A percentile compares a stretch with the other conserved stretches of the same genome.
These are phyloP conservation scores for Halcyon leucocephala DNA, from an alignment of 2,797 vertebrate species.

Conservation along the genomic window DNA sequence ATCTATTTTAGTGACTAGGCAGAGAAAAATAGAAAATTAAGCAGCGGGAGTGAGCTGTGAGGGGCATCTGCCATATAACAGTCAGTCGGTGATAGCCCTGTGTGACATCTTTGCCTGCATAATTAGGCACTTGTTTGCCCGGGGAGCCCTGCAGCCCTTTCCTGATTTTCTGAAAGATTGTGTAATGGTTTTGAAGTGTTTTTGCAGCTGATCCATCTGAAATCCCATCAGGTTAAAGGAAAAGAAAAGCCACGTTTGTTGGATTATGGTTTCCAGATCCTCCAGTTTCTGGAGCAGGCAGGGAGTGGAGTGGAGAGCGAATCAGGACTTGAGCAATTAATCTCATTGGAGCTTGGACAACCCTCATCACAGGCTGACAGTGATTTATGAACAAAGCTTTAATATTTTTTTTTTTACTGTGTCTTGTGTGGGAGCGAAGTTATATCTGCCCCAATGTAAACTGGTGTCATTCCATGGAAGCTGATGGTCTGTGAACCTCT, in stretches of 20 bases:
- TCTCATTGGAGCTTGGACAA: background rate
- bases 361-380: background rate
- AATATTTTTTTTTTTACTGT: background rate
- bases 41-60: background rate
- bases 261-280: slow-evolving; percentile 49
- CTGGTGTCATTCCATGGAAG: accelerated
- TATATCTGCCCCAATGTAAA: background rate
- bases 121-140: background rate
- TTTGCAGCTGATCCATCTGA: slow-evolving; percentile 53
- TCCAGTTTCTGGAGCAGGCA: background rate
- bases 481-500: background rate
- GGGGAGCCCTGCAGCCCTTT: background rate
- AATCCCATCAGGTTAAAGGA: background rate
- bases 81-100: background rate
- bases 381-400: slow-evolving; percentile 12
- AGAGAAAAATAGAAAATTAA: background rate
- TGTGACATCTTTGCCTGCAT: background rate
- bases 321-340: background rate
- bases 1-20: background rate
- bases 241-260: slow-evolving; percentile 41
- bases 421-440: background rate
- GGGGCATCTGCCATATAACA: background rate
- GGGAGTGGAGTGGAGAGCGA: background rate
- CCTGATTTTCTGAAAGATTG: background rate
- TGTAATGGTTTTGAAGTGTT: slow-evolving; percentile 9